Evolutionary conservation across 2,888 invertebrate genomes (phyloP), one percentile per base, ranked within the genome.

Genomic region (Mongoloraphidia duomilia): DNA sequence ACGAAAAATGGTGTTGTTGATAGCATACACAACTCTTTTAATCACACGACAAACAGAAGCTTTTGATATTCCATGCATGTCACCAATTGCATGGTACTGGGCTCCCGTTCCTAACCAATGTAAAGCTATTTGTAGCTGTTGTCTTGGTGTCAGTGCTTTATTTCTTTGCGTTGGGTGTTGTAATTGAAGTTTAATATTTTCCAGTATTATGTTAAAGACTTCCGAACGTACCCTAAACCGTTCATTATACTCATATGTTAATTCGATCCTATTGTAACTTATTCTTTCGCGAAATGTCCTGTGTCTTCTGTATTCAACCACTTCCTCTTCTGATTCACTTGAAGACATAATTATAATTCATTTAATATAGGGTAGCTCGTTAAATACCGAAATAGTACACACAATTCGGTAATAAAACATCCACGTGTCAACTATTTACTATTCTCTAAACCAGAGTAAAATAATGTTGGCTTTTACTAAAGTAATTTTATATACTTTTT

Each of bases 101-200:
- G 13, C 17, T 34, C 42, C 17, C 26, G 42, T 42, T 33, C 41
- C 41, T 40, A 40, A 40, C 41, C 2, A 47, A 42, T 47, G 47
- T 13, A 47, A 39, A 33, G 47, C 47, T 42, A 42, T 42, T 41
- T 47, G 41, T 34, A 47, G 41, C n/a, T 47, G 41, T 41, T 47
- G 47, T 17, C 41, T 17, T 26, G 47, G 34, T 14, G 26, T 34
- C 37, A 41, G 42, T 41, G 48, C 34, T 35, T 48, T 43, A 43
- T 48, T 48, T 13, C 37, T 12, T 48, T 43, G 12, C 4, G 26
- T 36, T n/a, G n/a, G n/a, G n/a, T n/a, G n/a, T n/a, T n/a, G n/a
- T n/a, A n/a, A n/a, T n/a, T n/a, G 2, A 35, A 11, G 33, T 43
- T 43, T 43, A 43, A 48, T 48, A 41, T 35, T 44, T 48, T 43